Evolutionary conservation across 2,113 vertebrate species (phyloP).

Genomic region (Manacus vitellinus): DNA sequence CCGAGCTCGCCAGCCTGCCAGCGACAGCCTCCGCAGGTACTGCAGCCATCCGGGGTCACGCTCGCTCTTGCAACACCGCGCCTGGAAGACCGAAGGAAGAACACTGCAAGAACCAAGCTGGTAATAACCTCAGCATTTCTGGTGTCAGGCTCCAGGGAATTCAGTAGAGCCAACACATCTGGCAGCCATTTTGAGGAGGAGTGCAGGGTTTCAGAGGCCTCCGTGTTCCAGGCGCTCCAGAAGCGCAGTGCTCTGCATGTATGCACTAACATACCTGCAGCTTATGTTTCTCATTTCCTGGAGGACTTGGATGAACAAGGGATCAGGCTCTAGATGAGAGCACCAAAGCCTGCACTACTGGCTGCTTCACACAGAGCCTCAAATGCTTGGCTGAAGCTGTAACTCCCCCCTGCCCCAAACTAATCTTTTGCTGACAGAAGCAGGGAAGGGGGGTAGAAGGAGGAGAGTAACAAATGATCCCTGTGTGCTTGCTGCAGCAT

Average conservation of each 20-base stretch:
- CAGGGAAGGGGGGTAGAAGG: not conserved
- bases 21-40: not conserved
- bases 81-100: not conserved
- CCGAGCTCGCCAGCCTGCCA: not conserved
- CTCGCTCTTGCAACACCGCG: not conserved
- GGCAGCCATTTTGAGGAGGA: conserved; percentile 72
- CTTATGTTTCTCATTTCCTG: conserved; percentile 66
- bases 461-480: not conserved
- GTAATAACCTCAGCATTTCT: conserved; percentile 33
- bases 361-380: not conserved
- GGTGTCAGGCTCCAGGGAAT: conserved; percentile 43
- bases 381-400: not conserved
- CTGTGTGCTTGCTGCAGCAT: not conserved
- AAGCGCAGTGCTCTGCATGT: not conserved
- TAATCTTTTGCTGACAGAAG: not conserved
- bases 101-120: not conserved
- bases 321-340: conserved; percentile 35
- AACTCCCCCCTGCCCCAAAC: not conserved
- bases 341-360: conserved; percentile 30
- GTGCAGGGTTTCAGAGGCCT: conserved; percentile 52
- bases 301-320: conserved; percentile 49
- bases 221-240: conserved; percentile 20
- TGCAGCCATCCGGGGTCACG: not conserved
- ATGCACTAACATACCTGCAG: conserved; percentile 45
- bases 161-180: conserved; percentile 56